Percentiles rank a stretch among this genome's conserved stretches.
These are phyloP conservation scores for Phymatocera aterrima DNA, from an alignment of 2,888 invertebrate species.

Conservation along the genomic window DNA sequence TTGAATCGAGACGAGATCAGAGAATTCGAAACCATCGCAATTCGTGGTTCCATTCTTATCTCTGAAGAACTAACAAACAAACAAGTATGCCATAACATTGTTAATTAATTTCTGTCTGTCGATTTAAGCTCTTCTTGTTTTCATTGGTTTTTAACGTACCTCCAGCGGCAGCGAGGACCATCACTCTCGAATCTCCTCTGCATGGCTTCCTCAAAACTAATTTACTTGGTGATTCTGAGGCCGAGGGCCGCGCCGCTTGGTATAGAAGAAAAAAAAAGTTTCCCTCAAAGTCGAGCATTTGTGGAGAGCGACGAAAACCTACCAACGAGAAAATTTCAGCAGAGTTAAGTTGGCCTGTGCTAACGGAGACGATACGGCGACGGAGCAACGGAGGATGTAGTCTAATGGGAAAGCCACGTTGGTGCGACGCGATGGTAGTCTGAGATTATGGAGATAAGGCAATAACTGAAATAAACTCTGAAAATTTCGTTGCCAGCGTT, in stretches of 20 bases:
- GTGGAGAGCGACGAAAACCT: background rate
- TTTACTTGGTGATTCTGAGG: background rate
- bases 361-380: background rate
- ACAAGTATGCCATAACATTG: no score
- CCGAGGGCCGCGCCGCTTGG: background rate
- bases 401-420: background rate
- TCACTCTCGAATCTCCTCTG: background rate
- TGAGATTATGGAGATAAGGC: conserved; percentile 15
- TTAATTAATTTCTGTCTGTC: no score
- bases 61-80: no score
- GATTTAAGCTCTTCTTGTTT: background rate
- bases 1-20: no score
- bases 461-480: conserved; percentile 2
- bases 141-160: background rate
- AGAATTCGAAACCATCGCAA: no score
- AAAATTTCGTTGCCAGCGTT: background rate
- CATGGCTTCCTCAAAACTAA: background rate
- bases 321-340: conserved; percentile 5
- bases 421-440: no score
- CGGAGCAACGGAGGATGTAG: background rate
- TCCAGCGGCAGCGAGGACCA: background rate
- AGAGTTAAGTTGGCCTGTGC: conserved; percentile 2
- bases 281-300: conserved; percentile 1
- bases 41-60: no score
- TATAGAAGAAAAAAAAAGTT: conserved; percentile 22